Evolutionary conservation across 1,140 invertebrate genomes (phyloP).

Genomic region (Microvelia longipes): DNA sequence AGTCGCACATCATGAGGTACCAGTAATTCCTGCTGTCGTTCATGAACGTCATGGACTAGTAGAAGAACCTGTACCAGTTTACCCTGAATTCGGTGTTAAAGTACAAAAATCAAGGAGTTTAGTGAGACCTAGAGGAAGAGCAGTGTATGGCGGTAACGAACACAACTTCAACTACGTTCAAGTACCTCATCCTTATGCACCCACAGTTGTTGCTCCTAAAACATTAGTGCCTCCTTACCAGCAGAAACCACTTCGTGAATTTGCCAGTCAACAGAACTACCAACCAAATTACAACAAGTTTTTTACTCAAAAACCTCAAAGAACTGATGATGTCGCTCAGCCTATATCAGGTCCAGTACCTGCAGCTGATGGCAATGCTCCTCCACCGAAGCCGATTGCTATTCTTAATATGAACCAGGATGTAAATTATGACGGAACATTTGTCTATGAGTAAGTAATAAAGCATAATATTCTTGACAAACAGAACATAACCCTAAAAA

Average conservation of each 20-base stretch:
- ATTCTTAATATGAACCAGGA: slow-evolving; percentile 37
- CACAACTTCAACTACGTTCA: neutral
- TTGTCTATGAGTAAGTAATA: slow-evolving; percentile 34
- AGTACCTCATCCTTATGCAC: neutral
- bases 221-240: neutral
- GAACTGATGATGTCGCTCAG: neutral
- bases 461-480: too few relatives aligned
- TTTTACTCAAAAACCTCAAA: neutral
- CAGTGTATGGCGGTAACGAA: neutral
- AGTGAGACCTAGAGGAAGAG: neutral
- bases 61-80: neutral
- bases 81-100: neutral
- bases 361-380: neutral
- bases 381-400: slow-evolving; percentile 25
- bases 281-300: neutral
- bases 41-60: neutral
- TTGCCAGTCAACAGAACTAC: neutral
- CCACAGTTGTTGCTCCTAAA: neutral
- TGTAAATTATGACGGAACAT: slow-evolving; percentile 38
- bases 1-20: neutral
- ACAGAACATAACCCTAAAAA: too few relatives aligned
- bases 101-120: neutral
- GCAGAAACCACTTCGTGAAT: neutral
- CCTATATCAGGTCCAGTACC: neutral
- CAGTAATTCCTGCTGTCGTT: neutral